phyloP scores from a whole-genome alignment of 2,888 invertebrate species.

The Phortica magna region DNA sequence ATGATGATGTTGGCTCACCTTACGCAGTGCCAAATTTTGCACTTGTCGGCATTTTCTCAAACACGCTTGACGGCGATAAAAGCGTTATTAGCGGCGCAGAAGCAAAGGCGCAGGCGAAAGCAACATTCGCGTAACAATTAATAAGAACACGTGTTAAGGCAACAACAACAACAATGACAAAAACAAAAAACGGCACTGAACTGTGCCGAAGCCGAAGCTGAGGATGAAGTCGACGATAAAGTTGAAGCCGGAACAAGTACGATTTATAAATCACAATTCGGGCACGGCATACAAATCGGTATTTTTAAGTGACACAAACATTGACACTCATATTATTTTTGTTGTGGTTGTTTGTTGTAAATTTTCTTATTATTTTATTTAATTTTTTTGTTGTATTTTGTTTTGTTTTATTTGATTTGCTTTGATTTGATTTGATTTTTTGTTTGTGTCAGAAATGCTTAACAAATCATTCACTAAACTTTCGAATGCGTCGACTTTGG shows the following conservation, averaged over 20 bases:
- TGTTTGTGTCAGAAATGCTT: background rate
- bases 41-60: slow-evolving; percentile 60
- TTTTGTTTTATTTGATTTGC: background rate
- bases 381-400: background rate
- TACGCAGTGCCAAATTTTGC: slow-evolving; percentile 62
- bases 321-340: background rate
- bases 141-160: slow-evolving; percentile 8
- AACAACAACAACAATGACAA: slow-evolving; percentile 35
- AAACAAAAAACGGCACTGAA: background rate
- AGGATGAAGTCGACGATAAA: no score
- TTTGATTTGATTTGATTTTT: background rate
- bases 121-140: background rate
- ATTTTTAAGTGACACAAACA: no score
- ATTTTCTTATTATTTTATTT: background rate
- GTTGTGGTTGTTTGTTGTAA: no score
- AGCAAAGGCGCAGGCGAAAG: background rate
- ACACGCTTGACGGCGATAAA: slow-evolving; percentile 42
- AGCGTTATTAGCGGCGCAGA: background rate
- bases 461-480: background rate
- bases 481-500: background rate
- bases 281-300: no score
- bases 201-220: background rate
- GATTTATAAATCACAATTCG: no score
- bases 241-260: no score
- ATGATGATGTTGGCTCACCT: slow-evolving; percentile 54